Evolutionary conservation across 2,888 invertebrate species (phyloP).

Genomic region (Ecdyonurus torrentis): DNA sequence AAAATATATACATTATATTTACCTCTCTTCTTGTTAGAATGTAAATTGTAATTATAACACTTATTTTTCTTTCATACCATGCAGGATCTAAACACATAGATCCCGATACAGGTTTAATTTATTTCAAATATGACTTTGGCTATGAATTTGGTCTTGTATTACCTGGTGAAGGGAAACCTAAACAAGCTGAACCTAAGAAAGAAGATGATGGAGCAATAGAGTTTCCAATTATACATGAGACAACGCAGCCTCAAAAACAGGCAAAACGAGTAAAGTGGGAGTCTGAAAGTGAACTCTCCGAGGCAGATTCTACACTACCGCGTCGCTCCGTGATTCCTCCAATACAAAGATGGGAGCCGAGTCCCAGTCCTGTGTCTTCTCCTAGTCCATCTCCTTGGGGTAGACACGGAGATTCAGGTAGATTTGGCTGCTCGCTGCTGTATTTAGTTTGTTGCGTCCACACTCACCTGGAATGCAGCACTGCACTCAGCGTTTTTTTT

Average conservation of each 20-base stretch:
- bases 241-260: constrained; percentile 20
- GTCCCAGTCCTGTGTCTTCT: constrained; percentile 6
- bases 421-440: not conserved
- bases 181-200: constrained; percentile 31
- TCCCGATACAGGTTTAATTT: constrained; percentile 56
- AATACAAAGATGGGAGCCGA: not conserved
- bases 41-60: constrained; percentile 3
- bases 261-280: constrained; percentile 39
- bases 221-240: constrained; percentile 49
- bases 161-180: constrained; percentile 37
- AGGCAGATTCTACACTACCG: constrained; percentile 27
- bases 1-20: not conserved
- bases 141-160: constrained; percentile 59
- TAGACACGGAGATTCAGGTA: not conserved
- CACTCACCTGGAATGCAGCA: too few species aligned
- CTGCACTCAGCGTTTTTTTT: too few species aligned
- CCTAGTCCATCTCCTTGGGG: constrained; percentile 5
- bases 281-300: constrained; percentile 44
- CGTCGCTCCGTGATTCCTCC: not conserved
- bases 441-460: too few species aligned
- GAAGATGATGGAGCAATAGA: constrained; percentile 40
- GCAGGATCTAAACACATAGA: constrained; percentile 59
- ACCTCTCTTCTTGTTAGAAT: not conserved
- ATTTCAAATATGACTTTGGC: constrained; percentile 68
- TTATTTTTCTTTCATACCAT: constrained; percentile 2